A percentile compares a stretch with the other conserved stretches of the same genome.
phyloP scores from a whole-genome alignment of 2,797 vertebrate species.

The Chrosomus eos region DNA sequence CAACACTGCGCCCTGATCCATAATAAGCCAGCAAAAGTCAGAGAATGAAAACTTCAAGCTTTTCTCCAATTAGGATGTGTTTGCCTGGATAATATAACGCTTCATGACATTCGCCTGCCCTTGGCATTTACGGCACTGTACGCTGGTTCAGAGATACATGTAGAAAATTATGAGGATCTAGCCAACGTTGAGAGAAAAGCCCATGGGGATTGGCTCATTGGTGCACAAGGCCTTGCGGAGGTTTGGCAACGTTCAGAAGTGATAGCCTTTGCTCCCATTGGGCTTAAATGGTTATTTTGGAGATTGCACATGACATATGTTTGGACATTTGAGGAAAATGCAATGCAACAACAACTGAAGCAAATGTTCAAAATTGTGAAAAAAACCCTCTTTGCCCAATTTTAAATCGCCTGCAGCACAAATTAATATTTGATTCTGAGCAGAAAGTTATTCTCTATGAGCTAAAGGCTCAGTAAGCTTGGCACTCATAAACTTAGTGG shows the following conservation, averaged over 20 bases:
- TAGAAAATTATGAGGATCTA: constrained; percentile 64
- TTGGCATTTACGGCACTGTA: constrained; percentile 52
- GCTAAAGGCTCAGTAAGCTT: constrained; percentile 72
- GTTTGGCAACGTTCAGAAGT: constrained; percentile 51
- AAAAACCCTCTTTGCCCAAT: constrained; percentile 67
- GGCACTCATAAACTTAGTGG: constrained; percentile 66
- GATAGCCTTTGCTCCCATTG: constrained; percentile 38
- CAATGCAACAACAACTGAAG: constrained; percentile 48
- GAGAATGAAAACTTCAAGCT: constrained; percentile 62
- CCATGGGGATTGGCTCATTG: constrained; percentile 58
- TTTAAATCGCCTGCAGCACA: constrained; percentile 72
- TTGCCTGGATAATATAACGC: constrained; percentile 66
- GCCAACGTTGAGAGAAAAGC: constrained; percentile 48
- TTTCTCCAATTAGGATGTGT: constrained; percentile 70
- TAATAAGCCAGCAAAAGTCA: constrained; percentile 63
- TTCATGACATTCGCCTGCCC: constrained; percentile 69
- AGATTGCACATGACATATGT: constrained; percentile 24
- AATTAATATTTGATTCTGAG: constrained; percentile 82
- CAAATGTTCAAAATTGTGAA: constrained; percentile 51
- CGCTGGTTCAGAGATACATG: constrained; percentile 64
- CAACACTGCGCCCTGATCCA: constrained; percentile 52
- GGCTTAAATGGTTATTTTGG: not conserved
- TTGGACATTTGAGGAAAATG: constrained; percentile 45
- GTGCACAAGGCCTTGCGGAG: constrained; percentile 41
- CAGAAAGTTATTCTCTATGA: constrained; percentile 70